Evolutionary conservation across 2,888 invertebrate species (phyloP), one percentile per base, ranked within the genome.

Genomic region (Pachymerium ferrugineum): DNA sequence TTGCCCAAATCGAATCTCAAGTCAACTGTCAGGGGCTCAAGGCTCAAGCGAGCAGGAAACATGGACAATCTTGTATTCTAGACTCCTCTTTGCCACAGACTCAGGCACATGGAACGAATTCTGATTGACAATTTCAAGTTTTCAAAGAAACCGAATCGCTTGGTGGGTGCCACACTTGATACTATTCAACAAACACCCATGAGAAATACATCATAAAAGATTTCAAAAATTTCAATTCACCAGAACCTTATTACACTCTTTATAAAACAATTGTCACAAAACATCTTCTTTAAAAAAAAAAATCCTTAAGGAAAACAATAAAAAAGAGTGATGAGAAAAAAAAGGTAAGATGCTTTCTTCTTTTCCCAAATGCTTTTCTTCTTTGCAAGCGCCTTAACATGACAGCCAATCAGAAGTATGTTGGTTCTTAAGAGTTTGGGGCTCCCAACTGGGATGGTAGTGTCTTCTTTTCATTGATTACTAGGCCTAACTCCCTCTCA

Each of bases 31-130:
- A 22, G 25, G n/a, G 10, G 16, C 47, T 54, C 47, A 54, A 54
- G 62, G 62, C 62, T 62, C 62, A 62, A 62, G 62, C 62, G 62
- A 62, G 62, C 62, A 62, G 62, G 62, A 62, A 62, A 62, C 62
- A 62, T 62, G 62, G 25, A 62, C 28, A 62, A 25, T 62, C 62
- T 62, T 62, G 62, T 62, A 62, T 62, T 62, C 62, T 62, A 28
- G 25, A 62, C 62, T 25, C 62, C 62, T 62, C 25, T 28, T 22
- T 22, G 14, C 22, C 25, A 62, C 25, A 28, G 62, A n/a, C n/a
- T 28, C 62, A 62, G 62, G 28, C 62, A 28, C 62, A 22, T 28
- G 62, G 62, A 62, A 62, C 62, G 62, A 62, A 62, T 62, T 62
- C 62, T 62, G 62, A 62, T 62, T 62, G 62, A 62, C 62, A 62